Conservation (phyloP, 2,113 vertebrate species). For the Mobula birostris region DNA sequence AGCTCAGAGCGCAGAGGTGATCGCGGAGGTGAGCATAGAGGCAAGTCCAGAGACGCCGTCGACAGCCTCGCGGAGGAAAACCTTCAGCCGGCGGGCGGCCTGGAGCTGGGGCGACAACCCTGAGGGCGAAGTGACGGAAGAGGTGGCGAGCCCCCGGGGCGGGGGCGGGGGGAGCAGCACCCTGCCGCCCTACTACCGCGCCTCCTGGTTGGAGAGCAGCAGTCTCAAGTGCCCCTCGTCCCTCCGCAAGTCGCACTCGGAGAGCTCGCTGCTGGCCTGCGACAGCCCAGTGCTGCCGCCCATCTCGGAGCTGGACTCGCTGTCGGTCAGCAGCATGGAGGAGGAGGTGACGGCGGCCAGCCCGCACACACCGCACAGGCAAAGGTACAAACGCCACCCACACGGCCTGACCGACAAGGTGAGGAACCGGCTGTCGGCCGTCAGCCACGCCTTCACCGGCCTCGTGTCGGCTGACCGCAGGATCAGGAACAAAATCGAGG, state of each 20-base stretch:
- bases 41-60: not conserved
- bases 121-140: not conserved
- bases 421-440: conserved; percentile 61
- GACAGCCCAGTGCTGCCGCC: conserved; percentile 46
- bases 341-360: conserved; percentile 56
- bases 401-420: conserved; percentile 60
- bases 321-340: conserved; percentile 63
- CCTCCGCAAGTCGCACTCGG: conserved; percentile 40
- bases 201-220: conserved; percentile 70
- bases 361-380: conserved; percentile 22
- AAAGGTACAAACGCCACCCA: conserved; percentile 38
- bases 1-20: not conserved
- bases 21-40: no score
- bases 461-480: conserved; percentile 56
- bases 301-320: conserved; percentile 53
- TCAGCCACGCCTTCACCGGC: conserved; percentile 61
- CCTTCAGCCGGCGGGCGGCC: conserved; percentile 35
- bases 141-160: not conserved
- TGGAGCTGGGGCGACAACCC: conserved; percentile 39
- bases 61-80: conserved; percentile 53
- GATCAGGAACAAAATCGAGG: conserved; percentile 58
- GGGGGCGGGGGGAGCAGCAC: conserved; percentile 38
- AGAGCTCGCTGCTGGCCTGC: conserved; percentile 39
- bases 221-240: conserved; percentile 40
- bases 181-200: conserved; percentile 58